Conservation (phyloP, 64 coral and sea anemone species). For the Stylophora pistillata region DNA sequence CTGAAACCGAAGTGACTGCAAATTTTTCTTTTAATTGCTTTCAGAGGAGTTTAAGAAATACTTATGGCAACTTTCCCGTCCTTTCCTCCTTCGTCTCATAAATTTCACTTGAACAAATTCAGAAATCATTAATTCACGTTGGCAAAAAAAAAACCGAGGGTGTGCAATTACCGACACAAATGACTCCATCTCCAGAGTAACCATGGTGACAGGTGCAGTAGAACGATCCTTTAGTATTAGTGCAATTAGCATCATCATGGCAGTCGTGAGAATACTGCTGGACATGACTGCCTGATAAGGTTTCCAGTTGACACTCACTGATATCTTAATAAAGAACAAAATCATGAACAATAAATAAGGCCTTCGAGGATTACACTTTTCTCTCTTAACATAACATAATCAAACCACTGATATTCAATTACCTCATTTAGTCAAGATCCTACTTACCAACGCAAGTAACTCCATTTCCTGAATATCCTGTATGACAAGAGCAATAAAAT, state of each 20-base stretch:
- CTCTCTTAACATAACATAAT: not conserved
- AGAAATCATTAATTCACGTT: no score
- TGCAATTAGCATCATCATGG: constrained; percentile 72
- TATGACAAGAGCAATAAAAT: constrained; percentile 74
- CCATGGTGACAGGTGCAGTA: constrained; percentile 69
- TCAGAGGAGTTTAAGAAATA: no score
- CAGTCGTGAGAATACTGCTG: constrained; percentile 59
- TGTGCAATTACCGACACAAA: constrained; percentile 54
- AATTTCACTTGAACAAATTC: no score
- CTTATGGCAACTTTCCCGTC: no score
- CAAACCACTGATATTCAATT: no score
- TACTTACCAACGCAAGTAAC: constrained; percentile 49
- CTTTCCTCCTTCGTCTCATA: no score
- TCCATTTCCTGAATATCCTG: constrained; percentile 76
- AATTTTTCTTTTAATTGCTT: no score
- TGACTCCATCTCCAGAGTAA: constrained; percentile 83
- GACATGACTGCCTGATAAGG: constrained; percentile 30
- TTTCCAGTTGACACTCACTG: constrained; percentile 45
- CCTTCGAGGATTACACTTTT: not conserved
- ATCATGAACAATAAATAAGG: not conserved
- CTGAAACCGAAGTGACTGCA: no score
- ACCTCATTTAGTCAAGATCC: not conserved
- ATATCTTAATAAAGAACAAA: constrained; percentile 43
- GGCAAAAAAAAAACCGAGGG: no score
- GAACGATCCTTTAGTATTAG: constrained; percentile 77